Evolutionary conservation across 2,797 vertebrate species (phyloP).

Genomic region (Ptychobarbus kaznakovi): DNA sequence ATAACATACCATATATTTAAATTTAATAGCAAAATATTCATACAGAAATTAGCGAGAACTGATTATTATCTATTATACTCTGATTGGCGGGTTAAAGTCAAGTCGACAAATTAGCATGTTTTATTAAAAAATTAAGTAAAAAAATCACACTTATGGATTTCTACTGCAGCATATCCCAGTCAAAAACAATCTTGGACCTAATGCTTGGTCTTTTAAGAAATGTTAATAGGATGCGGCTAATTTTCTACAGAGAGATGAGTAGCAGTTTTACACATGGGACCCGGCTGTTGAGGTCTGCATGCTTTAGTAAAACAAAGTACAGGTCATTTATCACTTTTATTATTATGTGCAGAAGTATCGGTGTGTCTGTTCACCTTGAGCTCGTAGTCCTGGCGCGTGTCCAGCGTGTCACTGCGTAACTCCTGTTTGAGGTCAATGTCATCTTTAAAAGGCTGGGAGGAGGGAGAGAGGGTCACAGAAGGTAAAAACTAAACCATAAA

Average conservation of each 20-base stretch:
- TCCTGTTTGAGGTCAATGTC: constrained; percentile 96
- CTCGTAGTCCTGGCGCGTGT: constrained; percentile 93
- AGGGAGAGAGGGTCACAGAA: constrained; percentile 81
- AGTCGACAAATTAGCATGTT: neutral
- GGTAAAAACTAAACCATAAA: constrained; percentile 85
- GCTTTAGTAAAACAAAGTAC: constrained; percentile 7
- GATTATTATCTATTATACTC: neutral
- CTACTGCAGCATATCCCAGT: neutral
- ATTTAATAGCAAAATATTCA: neutral
- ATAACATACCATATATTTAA: neutral
- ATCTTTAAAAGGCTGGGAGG: constrained; percentile 92
- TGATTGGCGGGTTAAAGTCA: too few species aligned
- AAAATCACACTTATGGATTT: neutral
- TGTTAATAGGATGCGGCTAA: neutral
- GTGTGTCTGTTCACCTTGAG: constrained; percentile 84
- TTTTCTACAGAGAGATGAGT: neutral
- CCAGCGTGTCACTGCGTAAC: constrained; percentile 90
- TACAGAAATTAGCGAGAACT: neutral
- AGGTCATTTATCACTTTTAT: constrained; percentile 4
- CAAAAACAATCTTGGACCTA: neutral
- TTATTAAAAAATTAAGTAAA: neutral
- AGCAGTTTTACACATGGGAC: neutral
- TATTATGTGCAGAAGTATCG: neutral
- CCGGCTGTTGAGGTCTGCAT: neutral
- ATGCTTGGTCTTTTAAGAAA: neutral